Percentiles rank a stretch among this genome's conserved stretches.
Evolutionary conservation across 30 jellyfish, hydroid and myxozoan species (phyloP).

Genomic region (Hydractinia echinata): DNA sequence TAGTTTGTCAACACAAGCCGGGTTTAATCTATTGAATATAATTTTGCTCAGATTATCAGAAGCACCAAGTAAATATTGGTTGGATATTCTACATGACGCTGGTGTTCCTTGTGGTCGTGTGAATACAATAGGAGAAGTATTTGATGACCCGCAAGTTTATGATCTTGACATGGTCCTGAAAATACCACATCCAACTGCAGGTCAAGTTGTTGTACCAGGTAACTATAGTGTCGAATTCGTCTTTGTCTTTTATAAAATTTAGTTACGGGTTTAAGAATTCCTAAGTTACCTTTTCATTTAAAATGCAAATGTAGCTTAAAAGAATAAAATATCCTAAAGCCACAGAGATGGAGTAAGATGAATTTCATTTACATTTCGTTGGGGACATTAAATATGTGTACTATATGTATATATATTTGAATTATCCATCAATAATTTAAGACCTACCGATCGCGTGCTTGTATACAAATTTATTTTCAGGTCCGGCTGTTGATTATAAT

Average conservation of each 20-base stretch:
- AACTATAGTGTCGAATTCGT: background rate
- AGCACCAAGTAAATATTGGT: conserved; percentile 62
- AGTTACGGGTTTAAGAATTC: too few species aligned
- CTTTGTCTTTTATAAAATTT: too few species aligned
- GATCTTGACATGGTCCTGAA: conserved; percentile 67
- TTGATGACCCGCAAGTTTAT: conserved; percentile 81
- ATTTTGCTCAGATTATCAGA: conserved; percentile 32
- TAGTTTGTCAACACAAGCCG: too few species aligned
- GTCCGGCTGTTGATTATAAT: conserved; percentile 86
- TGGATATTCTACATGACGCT: conserved; percentile 51
- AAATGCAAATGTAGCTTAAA: too few species aligned
- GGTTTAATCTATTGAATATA: background rate
- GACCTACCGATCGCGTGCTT: too few species aligned
- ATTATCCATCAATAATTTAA: too few species aligned
- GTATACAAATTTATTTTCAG: conserved; percentile 14
- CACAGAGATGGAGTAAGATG: too few species aligned
- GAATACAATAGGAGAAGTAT: conserved; percentile 68
- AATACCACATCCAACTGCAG: conserved; percentile 79
- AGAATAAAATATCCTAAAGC: too few species aligned
- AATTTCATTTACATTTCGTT: too few species aligned
- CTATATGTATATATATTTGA: too few species aligned
- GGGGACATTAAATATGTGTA: too few species aligned
- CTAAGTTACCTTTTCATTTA: too few species aligned
- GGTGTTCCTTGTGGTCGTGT: conserved; percentile 95
- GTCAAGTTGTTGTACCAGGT: conserved; percentile 56